Conservation (phyloP, 2,888 invertebrate genomes). For the Archaeoteleia sp. region DNA sequence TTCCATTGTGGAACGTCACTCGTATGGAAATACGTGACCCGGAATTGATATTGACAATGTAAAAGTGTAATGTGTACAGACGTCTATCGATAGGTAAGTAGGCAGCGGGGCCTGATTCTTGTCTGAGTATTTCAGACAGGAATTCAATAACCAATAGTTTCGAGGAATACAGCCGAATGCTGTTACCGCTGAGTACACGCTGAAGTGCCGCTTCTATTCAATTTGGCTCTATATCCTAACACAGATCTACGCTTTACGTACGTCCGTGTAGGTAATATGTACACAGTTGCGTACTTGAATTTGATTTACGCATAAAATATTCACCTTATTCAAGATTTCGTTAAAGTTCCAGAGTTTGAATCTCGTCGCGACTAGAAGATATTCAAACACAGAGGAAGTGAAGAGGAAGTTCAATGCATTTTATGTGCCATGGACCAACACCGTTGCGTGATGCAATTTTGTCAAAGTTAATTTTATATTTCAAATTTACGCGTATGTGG, state of each 20-base stretch:
- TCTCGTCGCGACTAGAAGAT: constrained; percentile 28
- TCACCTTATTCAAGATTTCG: constrained; percentile 66
- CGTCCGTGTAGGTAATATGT: constrained; percentile 13
- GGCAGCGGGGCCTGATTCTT: constrained; percentile 43
- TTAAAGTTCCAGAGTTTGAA: constrained; percentile 64
- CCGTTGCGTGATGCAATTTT: constrained; percentile 4
- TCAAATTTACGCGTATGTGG: too few relatives aligned
- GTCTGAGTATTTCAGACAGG: constrained; percentile 59
- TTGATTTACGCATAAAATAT: constrained; percentile 69
- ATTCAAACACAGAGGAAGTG: constrained; percentile 22
- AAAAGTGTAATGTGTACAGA: constrained; percentile 41
- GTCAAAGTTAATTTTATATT: constrained; percentile 12
- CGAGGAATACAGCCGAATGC: constrained; percentile 59
- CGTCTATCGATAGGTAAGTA: constrained; percentile 45
- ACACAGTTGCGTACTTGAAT: constrained; percentile 57
- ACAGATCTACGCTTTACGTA: constrained; percentile 57
- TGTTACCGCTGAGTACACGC: constrained; percentile 49
- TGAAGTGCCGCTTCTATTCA: constrained; percentile 61
- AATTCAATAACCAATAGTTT: constrained; percentile 68
- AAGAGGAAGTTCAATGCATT: constrained; percentile 1
- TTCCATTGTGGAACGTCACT: constrained; percentile 42
- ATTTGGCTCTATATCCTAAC: constrained; percentile 61
- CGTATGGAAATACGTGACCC: constrained; percentile 46
- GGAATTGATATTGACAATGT: constrained; percentile 47
- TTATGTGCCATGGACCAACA: constrained; percentile 17